A percentile compares a stretch with the other conserved stretches of the same genome.
phyloP scores from a whole-genome alignment of 2,888 invertebrate genomes.

The Myopa testacea region DNA sequence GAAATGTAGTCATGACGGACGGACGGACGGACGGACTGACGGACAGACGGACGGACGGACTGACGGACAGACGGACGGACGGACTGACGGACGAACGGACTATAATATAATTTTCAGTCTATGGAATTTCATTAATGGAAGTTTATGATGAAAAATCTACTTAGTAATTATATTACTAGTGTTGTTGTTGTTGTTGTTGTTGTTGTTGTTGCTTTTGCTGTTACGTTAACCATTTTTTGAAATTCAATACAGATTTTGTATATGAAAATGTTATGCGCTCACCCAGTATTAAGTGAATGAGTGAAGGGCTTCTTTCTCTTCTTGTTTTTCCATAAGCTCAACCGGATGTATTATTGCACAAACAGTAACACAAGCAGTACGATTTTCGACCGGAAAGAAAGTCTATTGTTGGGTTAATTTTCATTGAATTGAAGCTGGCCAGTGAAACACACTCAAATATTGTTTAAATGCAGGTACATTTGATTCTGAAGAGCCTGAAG shows the following conservation, averaged over 20 bases:
- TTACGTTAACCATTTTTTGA: not conserved
- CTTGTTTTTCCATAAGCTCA: not conserved
- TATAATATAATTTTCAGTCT: slow-evolving; percentile 28
- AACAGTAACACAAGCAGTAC: too few relatives aligned
- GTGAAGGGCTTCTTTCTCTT: not conserved
- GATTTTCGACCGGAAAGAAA: too few relatives aligned
- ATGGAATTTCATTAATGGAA: slow-evolving; percentile 37
- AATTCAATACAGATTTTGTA: not conserved
- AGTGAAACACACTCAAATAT: too few relatives aligned
- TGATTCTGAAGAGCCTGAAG: not conserved
- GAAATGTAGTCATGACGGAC: too few relatives aligned
- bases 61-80: not conserved
- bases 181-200: not conserved
- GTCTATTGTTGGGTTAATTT: too few relatives aligned
- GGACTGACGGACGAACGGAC: not conserved
- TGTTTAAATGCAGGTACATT: not conserved
- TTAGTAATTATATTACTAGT: slow-evolving; percentile 7
- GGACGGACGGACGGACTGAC: too few relatives aligned
- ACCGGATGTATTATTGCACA: too few relatives aligned
- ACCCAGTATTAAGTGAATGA: not conserved
- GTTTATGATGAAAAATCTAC: slow-evolving; percentile 15
- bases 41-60: not conserved
- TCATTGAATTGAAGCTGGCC: too few relatives aligned
- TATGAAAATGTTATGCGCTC: not conserved
- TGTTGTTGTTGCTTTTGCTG: not conserved